phyloP scores from a whole-genome alignment of 2,797 vertebrate genomes.

The Lacerta bilineata region DNA sequence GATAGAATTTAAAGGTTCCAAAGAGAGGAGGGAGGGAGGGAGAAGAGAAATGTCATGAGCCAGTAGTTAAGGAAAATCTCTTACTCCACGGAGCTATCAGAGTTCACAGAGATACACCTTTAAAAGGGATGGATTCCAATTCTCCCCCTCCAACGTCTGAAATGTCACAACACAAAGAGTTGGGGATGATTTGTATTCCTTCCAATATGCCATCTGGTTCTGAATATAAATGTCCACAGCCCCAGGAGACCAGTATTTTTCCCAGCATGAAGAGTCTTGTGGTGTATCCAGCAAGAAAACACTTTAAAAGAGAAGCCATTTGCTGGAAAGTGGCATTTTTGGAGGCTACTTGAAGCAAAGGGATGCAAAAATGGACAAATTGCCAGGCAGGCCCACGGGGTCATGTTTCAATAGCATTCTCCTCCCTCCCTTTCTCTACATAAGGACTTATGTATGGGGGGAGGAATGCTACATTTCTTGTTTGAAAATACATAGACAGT shows the following conservation, averaged over 20 bases:
- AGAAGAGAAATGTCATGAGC: constrained; percentile 53
- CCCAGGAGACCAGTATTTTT: constrained; percentile 67
- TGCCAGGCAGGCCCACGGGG: constrained; percentile 39
- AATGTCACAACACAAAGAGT: constrained; percentile 64
- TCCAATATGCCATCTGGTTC: constrained; percentile 58
- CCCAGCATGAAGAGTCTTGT: constrained; percentile 51
- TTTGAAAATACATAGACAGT: background rate
- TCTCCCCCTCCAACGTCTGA: constrained; percentile 45
- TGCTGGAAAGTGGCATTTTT: constrained; percentile 58
- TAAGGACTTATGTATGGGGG: background rate
- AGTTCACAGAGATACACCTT: constrained; percentile 52
- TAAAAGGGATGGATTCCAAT: constrained; percentile 45
- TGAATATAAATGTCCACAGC: constrained; percentile 68
- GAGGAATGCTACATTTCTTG: background rate
- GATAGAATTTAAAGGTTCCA: constrained; percentile 38
- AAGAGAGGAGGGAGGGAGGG: constrained; percentile 36
- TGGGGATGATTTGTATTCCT: constrained; percentile 64
- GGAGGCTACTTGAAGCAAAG: constrained; percentile 44
- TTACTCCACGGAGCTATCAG: constrained; percentile 50
- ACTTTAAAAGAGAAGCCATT: constrained; percentile 62
- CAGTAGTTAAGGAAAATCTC: constrained; percentile 23
- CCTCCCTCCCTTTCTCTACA: background rate
- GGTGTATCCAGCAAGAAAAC: constrained; percentile 51
- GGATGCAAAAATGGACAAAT: constrained; percentile 42
- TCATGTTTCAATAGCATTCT: constrained; percentile 1